Base-by-base conservation (phyloP, 2,113 vertebrate genomes). In the Phocoena sinus region DNA sequence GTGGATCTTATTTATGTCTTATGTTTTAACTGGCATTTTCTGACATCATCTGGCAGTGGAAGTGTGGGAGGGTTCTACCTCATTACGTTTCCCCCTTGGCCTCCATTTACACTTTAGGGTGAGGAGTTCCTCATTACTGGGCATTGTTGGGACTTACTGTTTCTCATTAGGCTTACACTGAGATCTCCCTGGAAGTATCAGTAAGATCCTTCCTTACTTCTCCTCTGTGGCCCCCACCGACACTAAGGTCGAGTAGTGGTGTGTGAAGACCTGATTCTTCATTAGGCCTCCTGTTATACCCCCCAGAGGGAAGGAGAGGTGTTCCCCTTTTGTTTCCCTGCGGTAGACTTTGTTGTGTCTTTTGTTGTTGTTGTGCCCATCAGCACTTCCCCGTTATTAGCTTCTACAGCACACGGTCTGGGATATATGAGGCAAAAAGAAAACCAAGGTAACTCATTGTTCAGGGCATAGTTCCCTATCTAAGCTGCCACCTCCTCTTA, bases 41-140 rank as follows among this genome's bases (percentile, higher is more conserved):
- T 89, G 76, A 53, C 9, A 62, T 2, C 9, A 21, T 38, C 58
- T 74, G n/a, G 15, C 26, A 63, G 71, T 7, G 20, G 18, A 65
- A 26, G 6, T 3, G 0, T n/a, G 2, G 10, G 3, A n/a, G 28
- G 0, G 7, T 25, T 83, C 38, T 84, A 17, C 21, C 36, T 92
- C 62, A 21, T 67, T 73, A 28, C 1, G 14, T 89, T 84, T 88
- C 62, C 25, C 56, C 8, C 38, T n/a, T 62, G 85, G 28, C 53
- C 20, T 85, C 41, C 36, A 60, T n/a, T 84, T 41, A 25, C 23
- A 58, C 21, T 44, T 11, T 8, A 25, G 15, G 5, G 6, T 47
- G 9, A 76, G 31, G 56, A 44, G 20, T 10, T 73, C n/a, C 38
- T 76, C 23, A 10, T 53, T 71, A 56, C 3, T n/a, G 14, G 28